Conservation (phyloP, 2,113 vertebrate species). For the Anseranas semipalmata region DNA sequence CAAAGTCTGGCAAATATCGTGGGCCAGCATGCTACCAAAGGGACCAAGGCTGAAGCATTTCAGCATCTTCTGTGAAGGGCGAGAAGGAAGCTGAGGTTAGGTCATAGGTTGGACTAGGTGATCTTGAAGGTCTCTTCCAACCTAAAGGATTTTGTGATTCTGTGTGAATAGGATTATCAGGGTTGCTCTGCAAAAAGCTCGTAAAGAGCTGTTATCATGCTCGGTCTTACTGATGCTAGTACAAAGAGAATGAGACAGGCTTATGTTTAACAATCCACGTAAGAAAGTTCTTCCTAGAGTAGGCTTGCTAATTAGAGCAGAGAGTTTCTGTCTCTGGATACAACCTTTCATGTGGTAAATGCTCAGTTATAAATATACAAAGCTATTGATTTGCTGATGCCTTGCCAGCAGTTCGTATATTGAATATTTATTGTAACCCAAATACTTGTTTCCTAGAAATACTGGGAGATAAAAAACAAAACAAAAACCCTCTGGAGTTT, state of each 20-base stretch:
- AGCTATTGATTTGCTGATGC: slow-evolving; percentile 54
- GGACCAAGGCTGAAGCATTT: neutral
- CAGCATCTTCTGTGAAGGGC: neutral
- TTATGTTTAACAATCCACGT: neutral
- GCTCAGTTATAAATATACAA: slow-evolving; percentile 26
- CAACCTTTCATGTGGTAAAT: slow-evolving; percentile 42
- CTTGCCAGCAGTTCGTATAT: slow-evolving; percentile 29
- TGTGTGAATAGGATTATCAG: neutral
- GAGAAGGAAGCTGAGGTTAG: neutral
- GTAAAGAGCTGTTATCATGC: neutral
- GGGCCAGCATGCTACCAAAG: neutral
- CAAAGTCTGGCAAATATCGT: neutral
- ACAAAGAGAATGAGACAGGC: neutral
- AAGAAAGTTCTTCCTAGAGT: neutral
- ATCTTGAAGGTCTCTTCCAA: no score
- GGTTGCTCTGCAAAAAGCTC: accelerated
- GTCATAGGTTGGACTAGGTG: no score
- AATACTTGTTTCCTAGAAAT: slow-evolving; percentile 63
- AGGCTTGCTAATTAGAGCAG: slow-evolving; percentile 14
- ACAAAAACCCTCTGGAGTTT: neutral
- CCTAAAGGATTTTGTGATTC: no score
- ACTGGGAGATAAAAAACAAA: neutral
- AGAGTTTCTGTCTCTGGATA: slow-evolving; percentile 4
- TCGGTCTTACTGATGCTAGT: accelerated
- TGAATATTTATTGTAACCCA: slow-evolving; percentile 59